phyloP scores from a whole-genome alignment of 1,140 invertebrate species.

The Drosophila guanche region DNA sequence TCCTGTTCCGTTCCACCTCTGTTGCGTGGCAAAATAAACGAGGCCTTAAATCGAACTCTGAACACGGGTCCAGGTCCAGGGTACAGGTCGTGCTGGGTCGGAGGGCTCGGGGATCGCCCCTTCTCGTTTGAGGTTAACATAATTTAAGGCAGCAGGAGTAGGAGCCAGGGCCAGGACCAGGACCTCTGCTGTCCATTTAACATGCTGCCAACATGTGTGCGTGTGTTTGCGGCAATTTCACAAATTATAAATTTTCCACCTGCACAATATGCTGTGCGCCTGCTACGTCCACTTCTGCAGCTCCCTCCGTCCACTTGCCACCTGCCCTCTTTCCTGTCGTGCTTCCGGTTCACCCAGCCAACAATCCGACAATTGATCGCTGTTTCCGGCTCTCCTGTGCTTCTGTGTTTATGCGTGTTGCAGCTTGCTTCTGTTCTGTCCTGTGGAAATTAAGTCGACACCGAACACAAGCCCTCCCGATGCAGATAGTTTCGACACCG shows the following conservation, averaged over 20 bases:
- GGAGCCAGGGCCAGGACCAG: slow-evolving; percentile 10
- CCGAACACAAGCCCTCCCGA: slow-evolving; percentile 23
- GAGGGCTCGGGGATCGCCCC: slow-evolving; percentile 32
- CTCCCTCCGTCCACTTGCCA: not conserved
- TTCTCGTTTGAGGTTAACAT: slow-evolving; percentile 82
- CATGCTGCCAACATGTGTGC: slow-evolving; percentile 71
- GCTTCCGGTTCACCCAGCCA: slow-evolving; percentile 56
- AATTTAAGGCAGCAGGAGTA: slow-evolving; percentile 61
- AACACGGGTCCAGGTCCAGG: slow-evolving; percentile 45
- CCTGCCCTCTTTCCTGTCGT: slow-evolving; percentile 47
- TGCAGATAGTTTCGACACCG: slow-evolving; percentile 19
- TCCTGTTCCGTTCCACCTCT: slow-evolving; percentile 4
- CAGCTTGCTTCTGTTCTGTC: slow-evolving; percentile 13
- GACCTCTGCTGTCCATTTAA: slow-evolving; percentile 70
- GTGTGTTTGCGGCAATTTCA: slow-evolving; percentile 60
- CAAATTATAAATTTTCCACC: slow-evolving; percentile 82
- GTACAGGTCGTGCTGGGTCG: slow-evolving; percentile 24
- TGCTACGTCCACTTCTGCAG: not conserved
- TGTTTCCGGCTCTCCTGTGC: slow-evolving; percentile 60
- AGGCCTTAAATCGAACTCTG: slow-evolving; percentile 82
- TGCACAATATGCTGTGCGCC: slow-evolving; percentile 65
- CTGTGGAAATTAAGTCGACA: slow-evolving; percentile 72
- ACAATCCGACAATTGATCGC: slow-evolving; percentile 77
- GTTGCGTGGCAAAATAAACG: slow-evolving; percentile 72
- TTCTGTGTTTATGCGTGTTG: too few species aligned